Evolutionary conservation across 2,888 invertebrate genomes (phyloP).

Genomic region (Sarcophaga carnaria): DNA sequence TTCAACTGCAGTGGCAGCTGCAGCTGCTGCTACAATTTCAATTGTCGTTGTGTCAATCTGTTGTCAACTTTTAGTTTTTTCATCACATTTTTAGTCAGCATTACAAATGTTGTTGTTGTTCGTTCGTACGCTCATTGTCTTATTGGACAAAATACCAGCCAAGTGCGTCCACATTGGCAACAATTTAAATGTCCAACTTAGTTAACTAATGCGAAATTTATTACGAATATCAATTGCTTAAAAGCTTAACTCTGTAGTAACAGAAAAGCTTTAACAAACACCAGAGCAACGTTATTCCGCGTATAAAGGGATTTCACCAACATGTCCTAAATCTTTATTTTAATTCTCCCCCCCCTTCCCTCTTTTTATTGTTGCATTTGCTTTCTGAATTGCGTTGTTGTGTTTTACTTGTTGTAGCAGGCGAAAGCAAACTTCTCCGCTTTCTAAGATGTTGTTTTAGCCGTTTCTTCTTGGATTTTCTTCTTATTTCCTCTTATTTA

Average conservation of each 20-base stretch:
- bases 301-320: conserved; percentile 10
- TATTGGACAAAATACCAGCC: conserved; percentile 62
- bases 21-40: background rate
- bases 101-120: conserved; percentile 38
- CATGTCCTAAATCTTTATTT: conserved; percentile 15
- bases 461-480: background rate
- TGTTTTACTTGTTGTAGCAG: conserved; percentile 50
- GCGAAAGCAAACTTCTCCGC: conserved; percentile 44
- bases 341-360: background rate
- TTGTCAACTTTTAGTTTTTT: conserved; percentile 47
- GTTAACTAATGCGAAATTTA: conserved; percentile 78
- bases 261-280: conserved; percentile 15
- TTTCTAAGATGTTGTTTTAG: conserved; percentile 54
- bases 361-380: background rate
- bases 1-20: background rate
- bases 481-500: background rate
- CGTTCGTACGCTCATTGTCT: no score
- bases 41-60: conserved; percentile 70
- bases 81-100: conserved; percentile 40
- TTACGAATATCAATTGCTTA: conserved; percentile 75
- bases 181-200: conserved; percentile 77
- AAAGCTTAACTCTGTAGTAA: conserved; percentile 14
- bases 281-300: conserved; percentile 48
- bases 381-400: conserved; percentile 37
- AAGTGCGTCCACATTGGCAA: conserved; percentile 71